A percentile compares a stretch with the other conserved stretches of the same genome.
These are phyloP conservation scores for Hyperoplus immaculatus DNA, from an alignment of 2,797 vertebrate species.

Conservation along the genomic window DNA sequence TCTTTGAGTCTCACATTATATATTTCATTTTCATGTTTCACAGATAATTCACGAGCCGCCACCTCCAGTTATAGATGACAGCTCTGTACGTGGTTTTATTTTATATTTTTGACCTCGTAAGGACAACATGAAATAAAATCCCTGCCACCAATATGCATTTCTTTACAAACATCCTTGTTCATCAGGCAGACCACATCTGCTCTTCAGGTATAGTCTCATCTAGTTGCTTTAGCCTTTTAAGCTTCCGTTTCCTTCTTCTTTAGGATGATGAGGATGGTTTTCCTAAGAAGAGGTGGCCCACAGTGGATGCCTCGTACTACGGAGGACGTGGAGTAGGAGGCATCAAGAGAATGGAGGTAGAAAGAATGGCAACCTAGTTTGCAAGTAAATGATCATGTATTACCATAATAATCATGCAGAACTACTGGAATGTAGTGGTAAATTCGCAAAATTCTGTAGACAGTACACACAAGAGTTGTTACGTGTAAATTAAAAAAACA, in stretches of 20 bases:
- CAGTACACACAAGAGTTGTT: not conserved
- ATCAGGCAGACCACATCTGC: not conserved
- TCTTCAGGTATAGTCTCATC: not conserved
- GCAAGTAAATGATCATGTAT: not conserved
- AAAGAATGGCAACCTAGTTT: not conserved
- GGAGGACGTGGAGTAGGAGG: constrained; percentile 96
- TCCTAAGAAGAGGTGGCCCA: constrained; percentile 97
- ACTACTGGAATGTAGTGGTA: not conserved
- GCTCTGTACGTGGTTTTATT: constrained; percentile 86
- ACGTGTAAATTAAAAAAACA: not conserved
- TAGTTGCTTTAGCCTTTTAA: not conserved
- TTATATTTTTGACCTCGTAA: not conserved
- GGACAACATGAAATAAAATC: not conserved
- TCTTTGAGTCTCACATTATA: not conserved
- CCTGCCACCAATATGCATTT: not conserved
- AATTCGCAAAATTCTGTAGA: not conserved
- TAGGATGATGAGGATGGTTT: constrained; percentile 96
- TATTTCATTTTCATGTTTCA: constrained; percentile 32
- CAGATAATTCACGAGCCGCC: constrained; percentile 96
- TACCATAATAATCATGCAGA: not conserved
- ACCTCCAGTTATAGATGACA: constrained; percentile 90
- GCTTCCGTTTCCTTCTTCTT: constrained; percentile 1
- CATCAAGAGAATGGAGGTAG: constrained; percentile 98
- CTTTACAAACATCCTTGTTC: not conserved
- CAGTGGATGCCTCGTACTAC: constrained; percentile 97